Conservation (phyloP, 2,888 invertebrate genomes). For the Lampropteryx suffumata region DNA sequence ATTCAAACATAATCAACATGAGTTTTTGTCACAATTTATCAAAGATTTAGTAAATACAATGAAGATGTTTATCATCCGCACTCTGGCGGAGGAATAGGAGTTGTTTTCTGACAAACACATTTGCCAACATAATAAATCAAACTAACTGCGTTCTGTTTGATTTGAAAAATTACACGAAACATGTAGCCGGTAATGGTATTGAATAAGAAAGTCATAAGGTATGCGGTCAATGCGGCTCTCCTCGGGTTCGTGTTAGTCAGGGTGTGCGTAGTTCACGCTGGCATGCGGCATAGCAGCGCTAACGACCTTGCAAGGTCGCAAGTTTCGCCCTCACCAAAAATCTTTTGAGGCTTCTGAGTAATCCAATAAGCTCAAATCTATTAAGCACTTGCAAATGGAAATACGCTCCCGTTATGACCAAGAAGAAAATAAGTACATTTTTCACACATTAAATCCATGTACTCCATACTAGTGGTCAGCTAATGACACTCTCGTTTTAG, state of each 20-base stretch:
- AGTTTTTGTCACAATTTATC: constrained; percentile 1
- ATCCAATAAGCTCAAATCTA: constrained; percentile 43
- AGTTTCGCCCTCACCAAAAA: constrained; percentile 40
- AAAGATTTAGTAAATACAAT: no score
- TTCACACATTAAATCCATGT: no score
- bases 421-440: no score
- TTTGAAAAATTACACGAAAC: constrained; percentile 1
- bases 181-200: constrained; percentile 18
- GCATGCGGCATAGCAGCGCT: constrained; percentile 44
- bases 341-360: constrained; percentile 41
- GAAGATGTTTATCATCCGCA: no score
- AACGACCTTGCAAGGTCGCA: constrained; percentile 68
- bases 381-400: constrained; percentile 15
- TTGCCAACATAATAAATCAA: background rate
- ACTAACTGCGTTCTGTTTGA: background rate
- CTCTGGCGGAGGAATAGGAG: no score
- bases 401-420: no score
- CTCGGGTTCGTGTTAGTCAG: constrained; percentile 24
- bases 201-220: constrained; percentile 33
- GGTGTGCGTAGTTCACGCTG: constrained; percentile 42
- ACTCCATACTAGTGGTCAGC: no score
- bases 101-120: background rate
- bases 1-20: constrained; percentile 13
- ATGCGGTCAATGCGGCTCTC: constrained; percentile 39
- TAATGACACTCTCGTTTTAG: no score